Evolutionary conservation across 2,113 vertebrate genomes (phyloP).

Genomic region (Stigmatopora nigra): DNA sequence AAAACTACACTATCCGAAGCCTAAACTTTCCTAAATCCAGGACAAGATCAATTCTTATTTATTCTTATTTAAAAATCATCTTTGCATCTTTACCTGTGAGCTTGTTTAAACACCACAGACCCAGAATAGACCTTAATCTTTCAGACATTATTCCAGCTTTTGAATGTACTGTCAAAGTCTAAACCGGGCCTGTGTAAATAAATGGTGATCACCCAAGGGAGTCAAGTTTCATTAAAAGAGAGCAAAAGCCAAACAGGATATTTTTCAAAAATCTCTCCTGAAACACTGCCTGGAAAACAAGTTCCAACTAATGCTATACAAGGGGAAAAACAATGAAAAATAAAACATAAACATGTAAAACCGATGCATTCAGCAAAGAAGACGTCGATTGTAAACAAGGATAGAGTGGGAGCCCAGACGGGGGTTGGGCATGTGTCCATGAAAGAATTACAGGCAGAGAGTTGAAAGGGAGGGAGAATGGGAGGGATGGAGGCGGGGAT

Average conservation of each 20-base stretch:
- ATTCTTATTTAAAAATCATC: too few relatives aligned
- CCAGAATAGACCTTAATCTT: background rate
- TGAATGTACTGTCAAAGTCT: background rate
- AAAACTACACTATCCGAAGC: background rate
- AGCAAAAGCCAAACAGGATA: background rate
- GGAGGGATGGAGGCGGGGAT: slow-evolving; percentile 17
- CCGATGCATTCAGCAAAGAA: background rate
- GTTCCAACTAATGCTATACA: slow-evolving; percentile 87
- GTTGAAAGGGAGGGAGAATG: slow-evolving; percentile 2
- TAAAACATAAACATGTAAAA: background rate
- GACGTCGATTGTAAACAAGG: slow-evolving; percentile 3
- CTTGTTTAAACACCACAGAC: background rate
- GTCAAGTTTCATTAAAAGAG: background rate
- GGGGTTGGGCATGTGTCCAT: background rate
- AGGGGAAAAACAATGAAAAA: slow-evolving; percentile 42
- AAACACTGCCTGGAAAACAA: slow-evolving; percentile 89
- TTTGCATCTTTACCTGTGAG: too few relatives aligned
- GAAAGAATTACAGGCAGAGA: slow-evolving; percentile 6
- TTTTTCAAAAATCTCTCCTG: slow-evolving; percentile 21
- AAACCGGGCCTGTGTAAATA: background rate
- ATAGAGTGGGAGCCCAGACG: background rate
- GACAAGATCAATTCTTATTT: too few relatives aligned
- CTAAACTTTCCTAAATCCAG: background rate
- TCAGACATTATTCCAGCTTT: background rate
- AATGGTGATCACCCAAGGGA: background rate